phyloP scores from a whole-genome alignment of 2,113 vertebrate genomes.

The Choloepus hoffmanni region DNA sequence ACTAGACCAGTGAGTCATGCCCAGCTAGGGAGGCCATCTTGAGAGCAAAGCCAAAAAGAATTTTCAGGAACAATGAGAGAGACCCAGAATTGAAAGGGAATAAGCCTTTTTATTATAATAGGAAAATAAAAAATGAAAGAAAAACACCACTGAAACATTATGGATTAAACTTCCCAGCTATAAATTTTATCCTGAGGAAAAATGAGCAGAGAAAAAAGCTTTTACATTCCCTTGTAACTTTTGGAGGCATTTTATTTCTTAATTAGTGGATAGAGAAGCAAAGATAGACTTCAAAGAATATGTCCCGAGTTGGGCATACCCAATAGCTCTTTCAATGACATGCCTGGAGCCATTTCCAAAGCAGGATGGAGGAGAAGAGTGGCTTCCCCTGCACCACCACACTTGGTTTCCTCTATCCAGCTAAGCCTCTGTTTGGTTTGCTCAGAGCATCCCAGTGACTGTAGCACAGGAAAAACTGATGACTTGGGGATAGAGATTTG shows the following conservation, averaged over 20 bases:
- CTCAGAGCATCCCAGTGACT: conserved; percentile 24
- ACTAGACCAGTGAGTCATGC: conserved; percentile 72
- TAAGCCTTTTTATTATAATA: conserved; percentile 33
- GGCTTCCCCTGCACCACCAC: not conserved
- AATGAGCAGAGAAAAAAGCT: not conserved
- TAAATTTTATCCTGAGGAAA: not conserved
- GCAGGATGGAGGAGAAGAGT: not conserved
- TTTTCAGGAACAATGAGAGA: conserved; percentile 59
- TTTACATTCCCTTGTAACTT: not conserved
- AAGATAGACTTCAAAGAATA: not conserved
- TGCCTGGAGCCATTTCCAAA: not conserved
- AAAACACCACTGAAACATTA: not conserved
- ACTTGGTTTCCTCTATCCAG: not conserved
- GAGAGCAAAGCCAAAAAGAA: conserved; percentile 36
- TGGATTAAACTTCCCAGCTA: not conserved
- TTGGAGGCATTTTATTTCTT: not conserved
- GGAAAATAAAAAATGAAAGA: conserved; percentile 10
- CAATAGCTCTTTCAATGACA: not conserved
- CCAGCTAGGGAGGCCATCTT: conserved; percentile 65
- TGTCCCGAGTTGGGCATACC: not conserved
- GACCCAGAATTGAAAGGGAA: not conserved
- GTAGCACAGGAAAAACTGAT: not conserved
- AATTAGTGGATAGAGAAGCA: not conserved
- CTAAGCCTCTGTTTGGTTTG: not conserved
- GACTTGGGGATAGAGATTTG: not conserved